These are phyloP conservation scores for Geopemphigus sp. DNA, from an alignment of 1,140 invertebrate species.

Conservation along the genomic window DNA sequence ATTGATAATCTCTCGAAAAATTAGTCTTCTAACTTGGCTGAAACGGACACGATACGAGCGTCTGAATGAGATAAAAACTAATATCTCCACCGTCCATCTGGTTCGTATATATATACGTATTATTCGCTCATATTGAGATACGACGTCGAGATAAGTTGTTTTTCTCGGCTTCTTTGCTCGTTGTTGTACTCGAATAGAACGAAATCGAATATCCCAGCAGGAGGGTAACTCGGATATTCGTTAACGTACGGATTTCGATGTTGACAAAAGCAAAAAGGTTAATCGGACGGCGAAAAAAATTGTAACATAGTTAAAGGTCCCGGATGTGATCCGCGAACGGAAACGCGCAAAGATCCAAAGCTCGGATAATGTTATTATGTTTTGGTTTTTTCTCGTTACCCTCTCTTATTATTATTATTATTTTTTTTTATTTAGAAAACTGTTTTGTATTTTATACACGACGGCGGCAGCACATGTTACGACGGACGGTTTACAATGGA, in stretches of 20 bases:
- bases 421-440: conserved; percentile 24
- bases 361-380: conserved; percentile 44
- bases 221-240: background rate
- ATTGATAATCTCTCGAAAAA: background rate
- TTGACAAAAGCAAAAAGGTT: conserved; percentile 44
- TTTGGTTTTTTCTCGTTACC: conserved; percentile 16
- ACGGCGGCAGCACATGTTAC: conserved; percentile 43
- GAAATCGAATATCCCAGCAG: conserved; percentile 32
- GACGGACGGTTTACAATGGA: conserved; percentile 10
- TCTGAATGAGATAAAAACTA: conserved; percentile 14
- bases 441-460: conserved; percentile 22
- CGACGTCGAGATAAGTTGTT: background rate
- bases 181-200: conserved; percentile 14
- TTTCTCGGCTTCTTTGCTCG: background rate
- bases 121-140: too few relatives aligned
- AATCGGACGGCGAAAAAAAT: conserved; percentile 8
- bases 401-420: conserved; percentile 34
- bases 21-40: background rate
- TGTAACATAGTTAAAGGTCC: conserved; percentile 39
- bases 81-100: background rate
- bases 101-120: background rate
- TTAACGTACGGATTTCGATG: background rate
- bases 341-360: conserved; percentile 36
- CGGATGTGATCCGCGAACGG: background rate
- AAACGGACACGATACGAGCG: background rate